Evolutionary conservation across 2,797 vertebrate genomes (phyloP).

Genomic region (Spheniscus humboldti): DNA sequence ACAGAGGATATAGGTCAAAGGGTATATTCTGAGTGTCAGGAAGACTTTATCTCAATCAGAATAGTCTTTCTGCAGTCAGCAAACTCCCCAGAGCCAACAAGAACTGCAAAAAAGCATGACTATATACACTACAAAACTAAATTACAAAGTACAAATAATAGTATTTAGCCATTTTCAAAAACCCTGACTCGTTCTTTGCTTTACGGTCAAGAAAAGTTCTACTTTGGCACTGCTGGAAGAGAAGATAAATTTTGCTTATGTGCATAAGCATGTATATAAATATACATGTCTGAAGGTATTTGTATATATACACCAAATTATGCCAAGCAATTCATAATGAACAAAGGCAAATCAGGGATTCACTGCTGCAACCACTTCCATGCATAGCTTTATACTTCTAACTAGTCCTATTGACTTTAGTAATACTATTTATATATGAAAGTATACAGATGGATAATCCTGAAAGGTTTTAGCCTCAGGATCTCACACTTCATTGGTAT

Average conservation of each 20-base stretch:
- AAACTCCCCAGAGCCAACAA: background rate
- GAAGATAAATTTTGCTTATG: background rate
- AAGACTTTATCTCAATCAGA: constrained; percentile 37
- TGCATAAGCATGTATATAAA: background rate
- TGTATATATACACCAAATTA: background rate
- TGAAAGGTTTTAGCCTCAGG: background rate
- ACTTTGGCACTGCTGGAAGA: background rate
- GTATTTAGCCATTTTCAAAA: background rate
- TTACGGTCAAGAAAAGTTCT: background rate
- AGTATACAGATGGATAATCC: background rate
- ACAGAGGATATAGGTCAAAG: constrained; percentile 32
- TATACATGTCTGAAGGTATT: background rate
- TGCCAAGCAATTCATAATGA: background rate
- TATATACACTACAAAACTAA: background rate
- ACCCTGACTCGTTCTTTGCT: background rate
- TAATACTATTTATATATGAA: background rate
- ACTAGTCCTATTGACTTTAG: background rate
- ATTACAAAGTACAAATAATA: background rate
- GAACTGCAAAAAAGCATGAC: background rate
- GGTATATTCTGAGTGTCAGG: constrained; percentile 1
- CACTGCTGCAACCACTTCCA: background rate
- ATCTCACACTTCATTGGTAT: background rate
- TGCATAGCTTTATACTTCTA: background rate
- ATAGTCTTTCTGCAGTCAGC: constrained; percentile 25
- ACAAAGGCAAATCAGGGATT: background rate